A percentile compares a stretch with the other conserved stretches of the same genome.
These are phyloP conservation scores for Pristionchus japonicus DNA, from an alignment of 2,888 invertebrate species.

Conservation along the genomic window DNA sequence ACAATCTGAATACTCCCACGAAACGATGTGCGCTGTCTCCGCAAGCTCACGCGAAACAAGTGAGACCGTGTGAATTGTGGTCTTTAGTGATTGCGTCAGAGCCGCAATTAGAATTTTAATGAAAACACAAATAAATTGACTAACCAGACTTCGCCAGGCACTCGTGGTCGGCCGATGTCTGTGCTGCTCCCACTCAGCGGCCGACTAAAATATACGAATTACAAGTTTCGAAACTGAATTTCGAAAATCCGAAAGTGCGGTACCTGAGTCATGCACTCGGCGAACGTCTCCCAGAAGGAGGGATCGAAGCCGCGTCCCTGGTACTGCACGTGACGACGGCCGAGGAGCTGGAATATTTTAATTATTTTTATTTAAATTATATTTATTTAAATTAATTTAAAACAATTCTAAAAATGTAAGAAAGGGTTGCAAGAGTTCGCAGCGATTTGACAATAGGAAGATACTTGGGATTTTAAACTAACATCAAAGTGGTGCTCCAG, in stretches of 20 bases:
- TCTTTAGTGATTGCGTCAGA: background rate
- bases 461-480: background rate
- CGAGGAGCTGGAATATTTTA: slow-evolving; percentile 57
- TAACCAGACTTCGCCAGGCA: slow-evolving; percentile 69
- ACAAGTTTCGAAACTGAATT: too few species aligned
- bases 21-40: background rate
- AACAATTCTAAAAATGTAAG: too few species aligned
- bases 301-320: slow-evolving; percentile 73
- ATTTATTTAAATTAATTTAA: too few species aligned
- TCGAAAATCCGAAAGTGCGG: too few species aligned
- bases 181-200: slow-evolving; percentile 71
- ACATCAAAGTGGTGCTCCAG: slow-evolving; percentile 69
- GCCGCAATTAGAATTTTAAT: background rate
- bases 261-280: slow-evolving; percentile 56
- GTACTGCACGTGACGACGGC: slow-evolving; percentile 69
- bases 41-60: background rate
- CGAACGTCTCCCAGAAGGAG: slow-evolving; percentile 76
- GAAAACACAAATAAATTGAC: background rate
- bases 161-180: slow-evolving; percentile 67
- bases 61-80: background rate
- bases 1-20: background rate
- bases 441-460: too few species aligned
- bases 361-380: background rate
- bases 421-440: too few species aligned
- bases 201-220: slow-evolving; percentile 64